phyloP scores from a whole-genome alignment of 2,888 invertebrate species.

The Aleiodes testaceus region DNA sequence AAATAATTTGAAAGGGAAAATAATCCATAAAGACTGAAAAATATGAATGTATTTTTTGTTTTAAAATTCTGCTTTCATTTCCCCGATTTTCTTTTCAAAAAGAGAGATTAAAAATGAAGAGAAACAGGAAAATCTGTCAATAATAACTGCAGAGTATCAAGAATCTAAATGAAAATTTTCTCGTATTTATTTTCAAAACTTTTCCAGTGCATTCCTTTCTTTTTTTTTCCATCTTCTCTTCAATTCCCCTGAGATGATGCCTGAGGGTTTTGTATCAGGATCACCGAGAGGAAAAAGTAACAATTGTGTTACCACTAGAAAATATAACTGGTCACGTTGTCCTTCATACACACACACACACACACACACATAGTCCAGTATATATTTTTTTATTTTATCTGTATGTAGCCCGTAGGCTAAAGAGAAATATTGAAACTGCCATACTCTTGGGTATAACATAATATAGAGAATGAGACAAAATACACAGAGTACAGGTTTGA shows the following conservation, averaged over 20 bases:
- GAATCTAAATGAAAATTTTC: no score
- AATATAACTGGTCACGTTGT: constrained; percentile 37
- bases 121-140: no score
- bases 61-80: no score
- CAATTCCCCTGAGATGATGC: no score
- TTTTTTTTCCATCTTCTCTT: no score
- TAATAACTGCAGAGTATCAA: no score
- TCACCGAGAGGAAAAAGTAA: constrained; percentile 29
- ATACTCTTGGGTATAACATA: constrained; percentile 21
- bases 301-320: constrained; percentile 36
- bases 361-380: background rate
- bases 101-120: no score
- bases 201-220: background rate
- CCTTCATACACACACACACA: constrained; percentile 26
- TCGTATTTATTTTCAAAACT: background rate
- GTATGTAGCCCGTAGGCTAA: constrained; percentile 54
- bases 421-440: constrained; percentile 46
- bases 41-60: no score
- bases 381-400: background rate
- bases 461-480: constrained; percentile 22
- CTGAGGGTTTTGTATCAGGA: no score
- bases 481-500: constrained; percentile 10
- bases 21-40: no score
- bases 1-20: no score
- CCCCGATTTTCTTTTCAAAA: no score